These are phyloP conservation scores for Clarias laeviceps DNA, from an alignment of 2,797 vertebrate species.

Conservation along the genomic window DNA sequence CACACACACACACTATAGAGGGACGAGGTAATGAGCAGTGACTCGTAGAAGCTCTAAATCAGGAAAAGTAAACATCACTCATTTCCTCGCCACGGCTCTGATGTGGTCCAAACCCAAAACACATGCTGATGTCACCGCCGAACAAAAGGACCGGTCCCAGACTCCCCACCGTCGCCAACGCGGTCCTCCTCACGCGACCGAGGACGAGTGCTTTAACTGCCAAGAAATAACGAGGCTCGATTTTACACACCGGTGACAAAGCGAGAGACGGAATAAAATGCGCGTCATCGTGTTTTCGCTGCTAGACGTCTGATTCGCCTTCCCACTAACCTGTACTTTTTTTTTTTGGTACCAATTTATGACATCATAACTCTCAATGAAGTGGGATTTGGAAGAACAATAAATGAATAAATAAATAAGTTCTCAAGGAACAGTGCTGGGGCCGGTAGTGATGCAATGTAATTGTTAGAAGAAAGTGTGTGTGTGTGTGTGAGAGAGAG, in stretches of 20 bases:
- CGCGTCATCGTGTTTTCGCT: neutral
- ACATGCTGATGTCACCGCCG: neutral
- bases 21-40: neutral
- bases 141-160: neutral
- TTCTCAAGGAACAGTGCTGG: neutral
- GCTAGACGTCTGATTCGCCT: too few species aligned
- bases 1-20: too few species aligned
- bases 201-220: too few species aligned
- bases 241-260: neutral
- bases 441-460: neutral
- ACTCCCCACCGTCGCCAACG: neutral
- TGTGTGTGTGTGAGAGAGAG: neutral
- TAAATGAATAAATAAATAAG: too few species aligned
- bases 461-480: neutral
- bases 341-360: neutral
- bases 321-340: too few species aligned
- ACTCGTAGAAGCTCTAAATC: neutral
- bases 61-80: neutral
- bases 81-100: neutral
- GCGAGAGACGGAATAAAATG: neutral
- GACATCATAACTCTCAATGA: neutral
- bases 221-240: too few species aligned
- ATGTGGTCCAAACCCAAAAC: constrained; percentile 22
- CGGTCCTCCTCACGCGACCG: constrained; percentile 45
- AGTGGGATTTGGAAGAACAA: neutral